A percentile compares a stretch with the other conserved stretches of the same genome.
Evolutionary conservation across 2,113 vertebrate genomes (phyloP).

Genomic region (Osmerus eperlanus): DNA sequence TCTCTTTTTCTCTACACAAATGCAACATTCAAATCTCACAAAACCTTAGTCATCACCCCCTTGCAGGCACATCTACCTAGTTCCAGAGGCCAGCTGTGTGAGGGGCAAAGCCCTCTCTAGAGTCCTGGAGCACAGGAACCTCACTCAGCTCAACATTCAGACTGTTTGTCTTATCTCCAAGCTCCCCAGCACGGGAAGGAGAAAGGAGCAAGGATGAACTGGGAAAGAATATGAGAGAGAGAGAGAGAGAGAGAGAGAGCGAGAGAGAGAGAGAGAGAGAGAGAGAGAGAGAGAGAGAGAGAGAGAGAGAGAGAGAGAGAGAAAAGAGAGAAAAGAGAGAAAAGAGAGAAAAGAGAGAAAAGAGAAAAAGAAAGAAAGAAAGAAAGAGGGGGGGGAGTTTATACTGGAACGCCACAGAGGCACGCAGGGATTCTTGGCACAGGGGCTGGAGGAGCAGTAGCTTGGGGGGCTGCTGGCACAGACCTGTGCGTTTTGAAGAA

Average conservation of each 20-base stretch:
- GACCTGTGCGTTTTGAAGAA: constrained; percentile 50
- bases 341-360: background rate
- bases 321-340: background rate
- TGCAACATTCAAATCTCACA: too few relatives aligned
- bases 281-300: constrained; percentile 2
- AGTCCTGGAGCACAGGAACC: background rate
- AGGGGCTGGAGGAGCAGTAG: constrained; percentile 28
- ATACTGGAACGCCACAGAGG: constrained; percentile 49
- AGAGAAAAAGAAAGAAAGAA: background rate
- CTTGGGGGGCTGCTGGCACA: constrained; percentile 43
- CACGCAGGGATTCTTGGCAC: constrained; percentile 58
- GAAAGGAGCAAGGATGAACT: too few relatives aligned
- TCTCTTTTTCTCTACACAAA: too few relatives aligned
- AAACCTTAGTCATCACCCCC: too few relatives aligned
- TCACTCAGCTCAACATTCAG: constrained; percentile 32
- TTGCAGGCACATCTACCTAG: too few relatives aligned
- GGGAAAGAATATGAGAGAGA: background rate
- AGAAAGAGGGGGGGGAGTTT: constrained; percentile 30
- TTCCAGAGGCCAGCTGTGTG: background rate
- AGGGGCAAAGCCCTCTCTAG: background rate
- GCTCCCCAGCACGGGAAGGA: constrained; percentile 38
- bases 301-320: background rate
- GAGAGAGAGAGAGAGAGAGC: background rate
- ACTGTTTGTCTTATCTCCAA: constrained; percentile 59
- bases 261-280: background rate